phyloP scores from a whole-genome alignment of 2,888 invertebrate species.

The Ypsolopha sequella region DNA sequence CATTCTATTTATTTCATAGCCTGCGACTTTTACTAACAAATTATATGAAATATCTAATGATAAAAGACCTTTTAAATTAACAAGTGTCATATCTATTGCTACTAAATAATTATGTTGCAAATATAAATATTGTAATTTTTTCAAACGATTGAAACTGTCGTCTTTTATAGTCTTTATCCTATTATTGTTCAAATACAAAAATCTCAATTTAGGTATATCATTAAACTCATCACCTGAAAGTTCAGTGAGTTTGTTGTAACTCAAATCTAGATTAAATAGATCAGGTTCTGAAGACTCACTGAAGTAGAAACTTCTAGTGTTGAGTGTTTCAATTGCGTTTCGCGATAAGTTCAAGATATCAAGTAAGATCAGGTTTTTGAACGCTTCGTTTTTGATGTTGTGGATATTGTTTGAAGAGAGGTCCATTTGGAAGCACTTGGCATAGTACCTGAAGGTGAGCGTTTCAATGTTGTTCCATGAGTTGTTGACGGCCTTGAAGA shows the following conservation, averaged over 20 bases:
- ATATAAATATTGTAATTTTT: conserved; percentile 23
- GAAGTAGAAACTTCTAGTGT: conserved; percentile 23
- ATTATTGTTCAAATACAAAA: conserved; percentile 36
- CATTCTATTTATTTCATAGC: conserved; percentile 36
- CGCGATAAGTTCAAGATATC: conserved; percentile 33
- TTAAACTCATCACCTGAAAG: conserved; percentile 25
- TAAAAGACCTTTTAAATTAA: conserved; percentile 29
- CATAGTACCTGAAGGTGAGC: conserved; percentile 34
- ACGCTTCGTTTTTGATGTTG: conserved; percentile 28
- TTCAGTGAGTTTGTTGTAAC: conserved; percentile 27
- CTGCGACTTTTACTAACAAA: conserved; percentile 24
- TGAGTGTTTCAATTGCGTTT: conserved; percentile 29
- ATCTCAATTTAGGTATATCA: conserved; percentile 22
- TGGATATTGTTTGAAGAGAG: conserved; percentile 32
- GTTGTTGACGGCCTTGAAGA: conserved; percentile 26
- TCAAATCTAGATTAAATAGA: conserved; percentile 33
- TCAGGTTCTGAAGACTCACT: conserved; percentile 16
- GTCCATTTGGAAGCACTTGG: conserved; percentile 25
- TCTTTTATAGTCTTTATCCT: conserved; percentile 25
- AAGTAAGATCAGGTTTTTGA: conserved; percentile 24
- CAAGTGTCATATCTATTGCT: conserved; percentile 32
- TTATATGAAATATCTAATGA: conserved; percentile 38
- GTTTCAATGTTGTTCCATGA: conserved; percentile 29
- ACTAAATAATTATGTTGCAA: conserved; percentile 33
- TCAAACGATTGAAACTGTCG: conserved; percentile 26